Evolutionary conservation across 2,113 vertebrate genomes (phyloP), one percentile per base, ranked within the genome.

Genomic region (Syngnathus floridae): DNA sequence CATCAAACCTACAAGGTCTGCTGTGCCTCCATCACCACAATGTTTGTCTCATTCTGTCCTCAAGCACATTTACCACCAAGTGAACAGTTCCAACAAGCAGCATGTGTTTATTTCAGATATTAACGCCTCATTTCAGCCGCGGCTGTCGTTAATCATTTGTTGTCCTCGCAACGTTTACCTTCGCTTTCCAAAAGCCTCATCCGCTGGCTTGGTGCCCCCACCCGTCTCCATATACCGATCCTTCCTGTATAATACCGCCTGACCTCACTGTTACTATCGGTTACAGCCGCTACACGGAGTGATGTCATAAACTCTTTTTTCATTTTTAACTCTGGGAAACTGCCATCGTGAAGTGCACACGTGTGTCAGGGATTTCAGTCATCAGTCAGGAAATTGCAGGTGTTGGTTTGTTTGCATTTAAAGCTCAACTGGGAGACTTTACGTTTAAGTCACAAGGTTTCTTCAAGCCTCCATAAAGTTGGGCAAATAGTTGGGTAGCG

Each of bases 331-430:
- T 71, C 66, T 74, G 69, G 74, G 77, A 67, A 75, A 64, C 55
- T 66, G 56, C 66, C 65, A 31, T 49, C 49, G 22, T 55, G 74
- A 73, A 22, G 37, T 64, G 40, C 61, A 66, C 57, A 22, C 71
- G 71, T 73, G n/a, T 83, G 80, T 87, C 84, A 83, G 80, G 81
- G 77, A 65, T 79, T 82, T 89, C 82, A 84, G 55, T 72, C 75
- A 79, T 85, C 86, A 86, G 72, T 49, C 78, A 81, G 83, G 87
- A 88, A 87, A 89, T 86, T 87, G 83, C 85, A 89, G 83, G 85
- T 88, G 84, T 85, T 86, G 83, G 82, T 88, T 88, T 89, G 85
- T 87, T 89, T 89, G 85, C 65, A 69, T 82, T 87, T 63, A 74
- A 70, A 82, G 77, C 86, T 88, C 85, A 61, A 72, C 64, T 84